Evolutionary conservation across 2,888 invertebrate species (phyloP).

Genomic region (Steinernema hermaphroditum): DNA sequence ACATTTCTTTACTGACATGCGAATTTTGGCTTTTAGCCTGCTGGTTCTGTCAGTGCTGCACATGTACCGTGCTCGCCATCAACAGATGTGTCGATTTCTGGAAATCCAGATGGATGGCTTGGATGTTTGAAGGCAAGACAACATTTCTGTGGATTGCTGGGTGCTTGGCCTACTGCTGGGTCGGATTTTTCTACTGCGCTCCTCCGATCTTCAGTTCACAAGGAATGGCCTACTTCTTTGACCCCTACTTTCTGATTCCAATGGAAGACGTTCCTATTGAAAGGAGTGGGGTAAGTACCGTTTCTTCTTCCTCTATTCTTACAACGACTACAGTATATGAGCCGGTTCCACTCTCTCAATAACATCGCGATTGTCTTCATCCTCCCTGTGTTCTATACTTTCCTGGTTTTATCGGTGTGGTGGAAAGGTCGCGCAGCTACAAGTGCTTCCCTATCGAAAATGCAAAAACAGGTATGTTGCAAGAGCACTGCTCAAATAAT

Average conservation of each 20-base stretch:
- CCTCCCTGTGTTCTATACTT: conserved; percentile 2
- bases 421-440: background rate
- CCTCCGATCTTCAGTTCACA: background rate
- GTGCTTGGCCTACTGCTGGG: background rate
- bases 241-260: background rate
- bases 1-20: background rate
- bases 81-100: background rate
- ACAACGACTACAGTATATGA: background rate
- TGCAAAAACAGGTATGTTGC: conserved; percentile 26
- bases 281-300: background rate
- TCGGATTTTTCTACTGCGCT: background rate
- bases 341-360: conserved; percentile 29
- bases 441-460: background rate
- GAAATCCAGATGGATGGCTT: background rate
- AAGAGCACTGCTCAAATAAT: background rate
- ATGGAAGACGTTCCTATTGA: background rate
- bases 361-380: conserved; percentile 18
- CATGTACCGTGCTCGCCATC: background rate
- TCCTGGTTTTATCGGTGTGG: background rate
- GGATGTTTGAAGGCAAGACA: background rate
- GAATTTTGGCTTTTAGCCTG: background rate
- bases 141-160: background rate
- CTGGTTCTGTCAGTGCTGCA: background rate
- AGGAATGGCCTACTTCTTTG: background rate
- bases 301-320: background rate